Conservation (phyloP, 2,113 vertebrate species). For the Proteles cristata region DNA sequence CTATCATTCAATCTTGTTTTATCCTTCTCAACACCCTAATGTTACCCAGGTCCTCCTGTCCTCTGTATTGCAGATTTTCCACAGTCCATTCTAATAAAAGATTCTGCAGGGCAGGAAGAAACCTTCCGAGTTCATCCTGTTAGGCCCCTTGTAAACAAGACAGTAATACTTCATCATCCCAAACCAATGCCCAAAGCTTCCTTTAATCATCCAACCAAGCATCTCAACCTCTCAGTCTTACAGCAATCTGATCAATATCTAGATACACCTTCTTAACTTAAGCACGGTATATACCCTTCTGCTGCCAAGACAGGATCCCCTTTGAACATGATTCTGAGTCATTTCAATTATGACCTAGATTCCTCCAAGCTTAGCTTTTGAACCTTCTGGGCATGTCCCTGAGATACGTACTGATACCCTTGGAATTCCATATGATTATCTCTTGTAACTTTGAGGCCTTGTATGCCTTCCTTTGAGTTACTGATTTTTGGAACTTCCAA, state of each 20-base stretch:
- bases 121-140: neutral
- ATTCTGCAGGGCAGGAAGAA: slow-evolving; percentile 35
- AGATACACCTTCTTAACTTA: slow-evolving; percentile 29
- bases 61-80: slow-evolving; percentile 37
- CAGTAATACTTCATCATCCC: neutral
- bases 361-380: slow-evolving; percentile 47
- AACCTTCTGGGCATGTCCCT: slow-evolving; percentile 35
- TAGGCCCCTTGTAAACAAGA: neutral
- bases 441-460: slow-evolving; percentile 48
- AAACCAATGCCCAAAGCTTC: neutral
- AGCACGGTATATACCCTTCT: slow-evolving; percentile 12
- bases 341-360: slow-evolving; percentile 59
- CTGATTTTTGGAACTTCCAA: slow-evolving; percentile 56
- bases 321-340: slow-evolving; percentile 62
- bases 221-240: neutral
- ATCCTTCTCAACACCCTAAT: slow-evolving; percentile 81
- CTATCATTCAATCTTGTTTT: slow-evolving; percentile 87
- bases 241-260: slow-evolving; percentile 25
- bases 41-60: slow-evolving; percentile 84
- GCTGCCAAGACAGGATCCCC: slow-evolving; percentile 18
- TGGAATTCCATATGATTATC: slow-evolving; percentile 53
- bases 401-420: slow-evolving; percentile 41
- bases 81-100: slow-evolving; percentile 11
- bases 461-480: slow-evolving; percentile 48
- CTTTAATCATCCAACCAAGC: neutral